Conservation (phyloP, 2,113 vertebrate species). For the Scartelaos histophorus region DNA sequence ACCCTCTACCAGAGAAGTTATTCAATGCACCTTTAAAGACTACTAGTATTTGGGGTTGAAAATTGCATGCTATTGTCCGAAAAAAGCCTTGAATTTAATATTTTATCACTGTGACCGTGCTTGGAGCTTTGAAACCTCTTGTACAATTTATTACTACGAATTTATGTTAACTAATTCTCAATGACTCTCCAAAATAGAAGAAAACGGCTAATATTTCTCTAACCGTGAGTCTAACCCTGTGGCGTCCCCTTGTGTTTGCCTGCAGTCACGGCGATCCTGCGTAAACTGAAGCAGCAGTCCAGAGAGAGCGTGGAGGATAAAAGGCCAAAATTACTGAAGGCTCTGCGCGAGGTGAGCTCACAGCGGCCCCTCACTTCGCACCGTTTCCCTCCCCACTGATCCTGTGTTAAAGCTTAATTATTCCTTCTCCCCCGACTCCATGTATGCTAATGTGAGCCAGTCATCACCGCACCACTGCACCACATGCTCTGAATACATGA, state of each 20-base stretch:
- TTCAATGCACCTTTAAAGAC: no score
- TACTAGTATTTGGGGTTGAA: no score
- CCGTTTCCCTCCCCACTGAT: background rate
- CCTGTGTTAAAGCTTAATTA: constrained; percentile 4
- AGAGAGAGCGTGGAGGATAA: constrained; percentile 97
- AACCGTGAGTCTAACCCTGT: background rate
- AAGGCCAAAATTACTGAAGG: constrained; percentile 91
- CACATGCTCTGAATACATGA: background rate
- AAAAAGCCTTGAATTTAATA: no score
- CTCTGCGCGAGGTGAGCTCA: constrained; percentile 88
- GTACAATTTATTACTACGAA: no score
- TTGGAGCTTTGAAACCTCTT: no score
- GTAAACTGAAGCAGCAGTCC: constrained; percentile 96
- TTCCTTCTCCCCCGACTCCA: background rate
- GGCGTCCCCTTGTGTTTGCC: background rate
- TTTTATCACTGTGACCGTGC: no score
- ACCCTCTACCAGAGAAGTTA: no score
- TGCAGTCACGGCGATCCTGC: constrained; percentile 91
- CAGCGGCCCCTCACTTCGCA: background rate
- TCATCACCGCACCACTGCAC: background rate
- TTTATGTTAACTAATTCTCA: background rate
- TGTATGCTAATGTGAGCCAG: background rate
- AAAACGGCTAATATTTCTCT: background rate
- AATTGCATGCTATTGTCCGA: no score
- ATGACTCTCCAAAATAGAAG: background rate